phyloP scores from a whole-genome alignment of 2,888 invertebrate genomes.

The Fissipunctia ypsillon region DNA sequence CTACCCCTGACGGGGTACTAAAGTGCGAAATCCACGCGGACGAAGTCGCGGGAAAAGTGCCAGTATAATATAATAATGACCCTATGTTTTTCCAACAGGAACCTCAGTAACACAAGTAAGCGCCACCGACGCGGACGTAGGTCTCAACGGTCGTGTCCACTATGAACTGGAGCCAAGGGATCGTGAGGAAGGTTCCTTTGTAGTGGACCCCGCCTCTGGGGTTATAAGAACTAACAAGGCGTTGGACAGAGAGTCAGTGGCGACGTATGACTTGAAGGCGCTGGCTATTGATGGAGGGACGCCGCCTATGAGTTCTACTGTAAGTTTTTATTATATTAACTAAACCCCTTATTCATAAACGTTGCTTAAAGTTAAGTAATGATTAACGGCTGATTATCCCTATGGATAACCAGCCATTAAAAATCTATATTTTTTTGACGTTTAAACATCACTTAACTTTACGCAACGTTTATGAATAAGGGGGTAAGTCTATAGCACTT shows the following conservation, averaged over 20 bases:
- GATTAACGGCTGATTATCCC: too few relatives aligned
- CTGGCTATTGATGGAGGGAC: slow-evolving; percentile 97
- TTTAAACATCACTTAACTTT: too few relatives aligned
- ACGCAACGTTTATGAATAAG: too few relatives aligned
- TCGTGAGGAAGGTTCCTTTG: slow-evolving; percentile 96
- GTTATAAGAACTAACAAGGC: slow-evolving; percentile 97
- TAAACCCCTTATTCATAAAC: too few relatives aligned
- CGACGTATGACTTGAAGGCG: slow-evolving; percentile 96
- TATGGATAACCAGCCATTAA: too few relatives aligned
- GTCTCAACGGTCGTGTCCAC: slow-evolving; percentile 96
- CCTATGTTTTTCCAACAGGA: slow-evolving; percentile 76
- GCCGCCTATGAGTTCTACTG: slow-evolving; percentile 92
- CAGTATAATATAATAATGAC: too few relatives aligned
- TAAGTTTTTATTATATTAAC: slow-evolving; percentile 71
- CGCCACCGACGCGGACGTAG: slow-evolving; percentile 96
- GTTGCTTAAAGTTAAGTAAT: too few relatives aligned
- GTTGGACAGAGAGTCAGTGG: slow-evolving; percentile 97
- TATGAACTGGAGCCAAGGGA: slow-evolving; percentile 94
- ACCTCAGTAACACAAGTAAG: slow-evolving; percentile 94
- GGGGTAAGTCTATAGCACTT: too few relatives aligned
- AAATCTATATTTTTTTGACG: too few relatives aligned
- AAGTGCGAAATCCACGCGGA: too few relatives aligned
- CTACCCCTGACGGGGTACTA: too few relatives aligned
- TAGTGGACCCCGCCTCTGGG: slow-evolving; percentile 97
- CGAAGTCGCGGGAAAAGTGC: too few relatives aligned